Evolutionary conservation across 2,888 invertebrate species (phyloP), one percentile per base, ranked within the genome.

Genomic region (Thera britannica): DNA sequence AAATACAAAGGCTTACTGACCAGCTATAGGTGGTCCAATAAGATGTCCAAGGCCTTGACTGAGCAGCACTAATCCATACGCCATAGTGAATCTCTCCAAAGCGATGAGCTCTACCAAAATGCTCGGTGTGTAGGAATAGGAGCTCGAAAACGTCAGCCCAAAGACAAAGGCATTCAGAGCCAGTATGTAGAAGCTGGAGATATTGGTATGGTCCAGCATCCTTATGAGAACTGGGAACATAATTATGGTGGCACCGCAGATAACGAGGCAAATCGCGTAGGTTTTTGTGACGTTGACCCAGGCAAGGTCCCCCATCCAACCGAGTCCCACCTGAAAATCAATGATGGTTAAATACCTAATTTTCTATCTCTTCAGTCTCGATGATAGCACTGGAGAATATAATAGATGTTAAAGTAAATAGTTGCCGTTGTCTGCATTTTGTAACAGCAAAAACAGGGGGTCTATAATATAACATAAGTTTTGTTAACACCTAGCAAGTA

Each of bases 1-100:
- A 44, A 44, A 7, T 44, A 44, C 44, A 3, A 44, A 5, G 5
- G 35, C 48, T 6, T 46, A 81, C 88, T 86, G 72, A 96, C 99
- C 99, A 83, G 98, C 98, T 79, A 99, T 93, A n/a, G 98, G 98
- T 5, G 99, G 99, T 71, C 99, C 99, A 70, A 97, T 92, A 59
- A 99, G 95, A 93, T 98, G 98, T 58, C 98, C 98, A 75, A 99
- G 94, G 12, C 99, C 99, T 89, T 99, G 98, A 74, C 98, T 97
- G 68, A 99, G 91, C 75, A 98, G 94, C 74, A 97, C 96, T 76
- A 99, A 90, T 11, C 99, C 99, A 86, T 98, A 99, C 34, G 98
- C 98, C 89, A 97, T 97, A 7, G 98, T 98, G 85, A 99, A 98
- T 74, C 97, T 95, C 81, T 98, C 98, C 83, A 99, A 89, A 3